phyloP scores from a whole-genome alignment of 1,140 invertebrate genomes.

The Lasioglossum albipes region DNA sequence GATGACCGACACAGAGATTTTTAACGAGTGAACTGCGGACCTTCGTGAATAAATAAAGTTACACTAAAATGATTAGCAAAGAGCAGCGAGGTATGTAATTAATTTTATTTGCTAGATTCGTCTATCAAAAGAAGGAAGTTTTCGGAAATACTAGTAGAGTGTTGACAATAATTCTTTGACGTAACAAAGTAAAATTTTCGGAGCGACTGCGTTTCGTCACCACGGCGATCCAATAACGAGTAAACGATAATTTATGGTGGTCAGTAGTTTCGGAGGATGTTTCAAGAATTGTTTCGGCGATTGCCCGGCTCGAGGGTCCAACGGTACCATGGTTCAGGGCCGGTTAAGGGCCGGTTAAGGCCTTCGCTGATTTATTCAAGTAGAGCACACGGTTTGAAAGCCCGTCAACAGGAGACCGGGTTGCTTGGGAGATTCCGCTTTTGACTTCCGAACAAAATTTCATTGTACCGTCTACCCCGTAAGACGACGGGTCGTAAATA shows the following conservation, averaged over 20 bases:
- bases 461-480: conserved; percentile 21
- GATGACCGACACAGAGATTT: no score
- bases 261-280: background rate
- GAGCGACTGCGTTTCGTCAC: no score
- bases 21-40: no score
- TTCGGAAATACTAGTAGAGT: no score
- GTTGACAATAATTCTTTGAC: no score
- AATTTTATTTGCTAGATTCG: no score
- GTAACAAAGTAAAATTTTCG: no score
- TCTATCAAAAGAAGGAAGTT: no score
- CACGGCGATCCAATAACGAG: background rate
- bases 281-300: background rate
- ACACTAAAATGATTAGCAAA: no score
- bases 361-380: conserved; percentile 67
- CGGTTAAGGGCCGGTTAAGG: no score
- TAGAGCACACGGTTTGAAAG: conserved; percentile 55
- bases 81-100: no score
- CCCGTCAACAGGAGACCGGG: background rate
- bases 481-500: conserved; percentile 30
- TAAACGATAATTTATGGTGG: background rate
- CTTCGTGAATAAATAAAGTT: no score
- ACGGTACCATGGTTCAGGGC: background rate
- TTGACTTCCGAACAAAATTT: conserved; percentile 14
- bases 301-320: background rate
- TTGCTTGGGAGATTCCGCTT: conserved; percentile 1